Percentiles rank a stretch among this genome's conserved stretches.
These are phyloP conservation scores for Luffia ferchaultella DNA, from an alignment of 2,888 invertebrate genomes.

Conservation along the genomic window DNA sequence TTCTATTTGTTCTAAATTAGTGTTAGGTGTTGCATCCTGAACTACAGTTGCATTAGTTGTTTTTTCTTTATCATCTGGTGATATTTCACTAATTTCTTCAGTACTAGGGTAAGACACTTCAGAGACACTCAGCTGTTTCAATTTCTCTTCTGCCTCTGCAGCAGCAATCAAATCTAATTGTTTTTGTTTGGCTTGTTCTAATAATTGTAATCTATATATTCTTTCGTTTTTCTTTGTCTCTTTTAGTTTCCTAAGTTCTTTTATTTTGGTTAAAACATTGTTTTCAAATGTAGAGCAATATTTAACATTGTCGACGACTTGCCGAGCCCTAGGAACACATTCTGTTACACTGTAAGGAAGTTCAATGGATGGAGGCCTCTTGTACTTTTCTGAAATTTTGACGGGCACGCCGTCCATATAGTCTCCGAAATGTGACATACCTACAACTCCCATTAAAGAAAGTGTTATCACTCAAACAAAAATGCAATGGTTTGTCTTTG, in stretches of 20 bases:
- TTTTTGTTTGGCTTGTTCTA: slow-evolving; percentile 65
- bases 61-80: slow-evolving; percentile 54
- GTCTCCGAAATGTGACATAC: slow-evolving; percentile 62
- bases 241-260: slow-evolving; percentile 74
- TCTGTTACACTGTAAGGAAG: slow-evolving; percentile 55
- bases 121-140: slow-evolving; percentile 64
- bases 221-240: slow-evolving; percentile 69
- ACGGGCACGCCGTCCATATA: slow-evolving; percentile 88
- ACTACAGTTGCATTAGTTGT: slow-evolving; percentile 22
- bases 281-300: slow-evolving; percentile 80
- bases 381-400: slow-evolving; percentile 88
- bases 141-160: slow-evolving; percentile 55
- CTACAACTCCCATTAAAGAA: slow-evolving; percentile 29
- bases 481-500: slow-evolving; percentile 50
- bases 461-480: slow-evolving; percentile 42
- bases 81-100: slow-evolving; percentile 64
- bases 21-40: slow-evolving; percentile 26
- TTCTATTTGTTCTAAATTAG: slow-evolving; percentile 24
- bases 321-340: slow-evolving; percentile 39
- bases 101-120: slow-evolving; percentile 70
- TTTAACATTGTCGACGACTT: slow-evolving; percentile 41
- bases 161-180: slow-evolving; percentile 58
- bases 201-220: slow-evolving; percentile 65
- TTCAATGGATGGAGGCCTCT: slow-evolving; percentile 73
- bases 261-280: slow-evolving; percentile 75